Percentiles rank a stretch among this genome's conserved stretches.
phyloP scores from a whole-genome alignment of 2,888 invertebrate genomes.

The Cheilosia scutellata region DNA sequence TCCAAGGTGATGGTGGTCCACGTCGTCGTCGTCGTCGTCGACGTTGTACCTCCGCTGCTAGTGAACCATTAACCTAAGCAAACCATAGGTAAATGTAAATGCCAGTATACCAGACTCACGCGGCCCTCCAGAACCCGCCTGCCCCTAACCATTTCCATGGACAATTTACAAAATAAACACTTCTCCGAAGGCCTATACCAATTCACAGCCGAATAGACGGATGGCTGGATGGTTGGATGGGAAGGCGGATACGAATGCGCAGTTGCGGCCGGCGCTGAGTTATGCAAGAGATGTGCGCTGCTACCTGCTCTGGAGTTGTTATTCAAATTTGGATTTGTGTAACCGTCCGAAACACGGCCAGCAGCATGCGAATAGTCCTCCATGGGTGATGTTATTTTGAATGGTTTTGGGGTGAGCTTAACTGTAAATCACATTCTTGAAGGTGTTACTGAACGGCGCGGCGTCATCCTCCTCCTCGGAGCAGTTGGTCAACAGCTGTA shows the following conservation, averaged over 20 bases:
- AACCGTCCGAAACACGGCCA: constrained; percentile 26
- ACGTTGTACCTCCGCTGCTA: constrained; percentile 41
- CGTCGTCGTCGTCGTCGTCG: constrained; percentile 40
- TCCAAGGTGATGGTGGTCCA: constrained; percentile 64
- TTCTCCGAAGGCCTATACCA: constrained; percentile 60
- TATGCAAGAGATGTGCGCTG: constrained; percentile 50
- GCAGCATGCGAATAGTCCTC: constrained; percentile 62
- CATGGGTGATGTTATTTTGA: constrained; percentile 59
- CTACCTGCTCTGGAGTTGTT: constrained; percentile 73
- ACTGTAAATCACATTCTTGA: constrained; percentile 76
- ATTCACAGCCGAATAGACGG: constrained; percentile 22
- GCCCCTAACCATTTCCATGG: constrained; percentile 69
- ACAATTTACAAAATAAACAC: constrained; percentile 75
- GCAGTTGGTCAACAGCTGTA: constrained; percentile 70
- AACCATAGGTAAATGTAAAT: constrained; percentile 72
- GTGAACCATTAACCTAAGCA: constrained; percentile 74
- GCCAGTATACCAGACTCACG: constrained; percentile 20
- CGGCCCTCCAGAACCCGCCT: background rate
- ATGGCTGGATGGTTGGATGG: constrained; percentile 50
- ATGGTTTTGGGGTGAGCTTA: constrained; percentile 72
- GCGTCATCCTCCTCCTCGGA: constrained; percentile 44
- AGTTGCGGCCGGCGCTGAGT: constrained; percentile 19
- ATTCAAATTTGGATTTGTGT: constrained; percentile 71
- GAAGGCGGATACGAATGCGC: constrained; percentile 49
- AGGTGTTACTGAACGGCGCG: constrained; percentile 57